These are phyloP conservation scores for Leptinotarsa haldemani DNA, from an alignment of 2,888 invertebrate species.

Conservation along the genomic window DNA sequence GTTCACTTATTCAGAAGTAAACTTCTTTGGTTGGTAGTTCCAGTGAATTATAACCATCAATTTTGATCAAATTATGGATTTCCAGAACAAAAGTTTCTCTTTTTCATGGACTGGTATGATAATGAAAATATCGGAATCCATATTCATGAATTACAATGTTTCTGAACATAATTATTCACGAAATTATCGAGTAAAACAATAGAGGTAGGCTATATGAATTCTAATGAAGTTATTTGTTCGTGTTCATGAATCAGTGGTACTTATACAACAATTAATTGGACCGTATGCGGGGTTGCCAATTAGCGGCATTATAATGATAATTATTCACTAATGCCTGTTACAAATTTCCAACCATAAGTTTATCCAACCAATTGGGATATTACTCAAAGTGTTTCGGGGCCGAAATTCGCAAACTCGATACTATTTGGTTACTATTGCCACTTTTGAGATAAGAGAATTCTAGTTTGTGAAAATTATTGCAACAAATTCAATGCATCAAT, in stretches of 20 bases:
- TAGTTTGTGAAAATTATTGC: no score
- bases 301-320: neutral
- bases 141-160: no score
- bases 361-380: neutral
- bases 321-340: neutral
- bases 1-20: no score
- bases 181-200: neutral
- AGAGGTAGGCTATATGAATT: neutral
- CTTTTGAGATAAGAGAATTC: no score
- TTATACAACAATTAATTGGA: neutral
- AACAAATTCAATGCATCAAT: no score
- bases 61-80: no score
- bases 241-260: neutral
- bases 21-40: no score
- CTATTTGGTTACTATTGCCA: neutral
- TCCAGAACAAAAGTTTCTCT: no score
- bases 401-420: neutral
- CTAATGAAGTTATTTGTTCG: neutral
- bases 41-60: no score
- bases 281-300: constrained; percentile 2
- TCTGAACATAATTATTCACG: neutral
- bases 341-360: neutral
- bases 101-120: no score
- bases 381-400: neutral
- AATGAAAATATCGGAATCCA: no score